These are phyloP conservation scores for Callipepla californica DNA, from an alignment of 2,113 vertebrate genomes.

Conservation along the genomic window DNA sequence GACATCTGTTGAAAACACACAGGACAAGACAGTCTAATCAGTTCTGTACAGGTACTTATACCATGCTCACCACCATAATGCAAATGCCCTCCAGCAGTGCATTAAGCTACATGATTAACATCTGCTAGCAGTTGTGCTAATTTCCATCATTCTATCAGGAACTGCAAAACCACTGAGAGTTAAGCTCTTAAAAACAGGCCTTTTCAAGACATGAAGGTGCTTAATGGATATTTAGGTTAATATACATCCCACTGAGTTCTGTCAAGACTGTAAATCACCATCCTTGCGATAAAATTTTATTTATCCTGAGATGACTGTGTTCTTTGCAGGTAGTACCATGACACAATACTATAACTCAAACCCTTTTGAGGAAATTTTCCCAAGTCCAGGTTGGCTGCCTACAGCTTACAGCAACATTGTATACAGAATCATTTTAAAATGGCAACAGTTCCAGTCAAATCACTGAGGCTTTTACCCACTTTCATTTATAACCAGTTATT, in stretches of 20 bases:
- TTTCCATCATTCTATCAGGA: slow-evolving; percentile 25
- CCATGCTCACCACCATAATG: slow-evolving; percentile 20
- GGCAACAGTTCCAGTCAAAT: not conserved
- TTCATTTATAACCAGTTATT: not conserved
- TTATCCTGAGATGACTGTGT: not conserved
- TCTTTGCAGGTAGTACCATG: not conserved
- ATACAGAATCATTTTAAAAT: not conserved
- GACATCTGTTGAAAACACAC: slow-evolving; percentile 48
- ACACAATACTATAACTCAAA: not conserved
- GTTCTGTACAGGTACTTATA: slow-evolving; percentile 22
- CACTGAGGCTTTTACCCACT: not conserved
- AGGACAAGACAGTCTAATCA: slow-evolving; percentile 16
- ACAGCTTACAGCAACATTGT: not conserved
- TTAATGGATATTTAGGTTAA: slow-evolving; percentile 34
- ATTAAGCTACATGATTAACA: slow-evolving; percentile 68
- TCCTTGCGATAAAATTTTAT: slow-evolving; percentile 8
- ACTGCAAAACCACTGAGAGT: slow-evolving; percentile 31
- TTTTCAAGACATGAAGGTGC: slow-evolving; percentile 13
- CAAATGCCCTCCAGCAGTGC: slow-evolving; percentile 56
- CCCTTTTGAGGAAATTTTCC: not conserved
- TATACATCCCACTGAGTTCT: slow-evolving; percentile 3
- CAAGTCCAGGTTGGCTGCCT: not conserved
- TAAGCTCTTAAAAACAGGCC: slow-evolving; percentile 15
- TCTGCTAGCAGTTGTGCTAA: slow-evolving; percentile 46
- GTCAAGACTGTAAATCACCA: slow-evolving; percentile 49